Conservation (phyloP, 2,113 vertebrate genomes). For the Meriones unguiculatus region DNA sequence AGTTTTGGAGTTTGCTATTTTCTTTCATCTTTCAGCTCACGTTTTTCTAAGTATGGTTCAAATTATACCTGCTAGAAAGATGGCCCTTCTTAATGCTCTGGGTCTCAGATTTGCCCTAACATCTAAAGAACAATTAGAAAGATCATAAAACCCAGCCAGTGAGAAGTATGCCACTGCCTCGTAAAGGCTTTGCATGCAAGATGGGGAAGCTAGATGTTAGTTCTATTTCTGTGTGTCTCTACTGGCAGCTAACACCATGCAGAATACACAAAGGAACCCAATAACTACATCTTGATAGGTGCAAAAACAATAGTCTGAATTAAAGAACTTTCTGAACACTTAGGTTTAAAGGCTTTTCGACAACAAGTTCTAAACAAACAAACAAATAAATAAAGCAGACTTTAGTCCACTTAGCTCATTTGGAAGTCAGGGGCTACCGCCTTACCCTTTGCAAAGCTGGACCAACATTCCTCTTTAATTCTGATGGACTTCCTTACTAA, state of each 20-base stretch:
- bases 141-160: neutral
- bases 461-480: neutral
- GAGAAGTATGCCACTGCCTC: neutral
- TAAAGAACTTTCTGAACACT: neutral
- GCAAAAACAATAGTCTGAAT: neutral
- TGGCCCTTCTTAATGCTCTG: neutral
- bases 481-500: neutral
- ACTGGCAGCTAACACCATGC: neutral
- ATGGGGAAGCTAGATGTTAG: neutral
- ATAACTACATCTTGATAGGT: neutral
- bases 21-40: neutral
- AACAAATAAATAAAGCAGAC: neutral
- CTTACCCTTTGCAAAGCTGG: neutral
- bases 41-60: neutral
- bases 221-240: neutral
- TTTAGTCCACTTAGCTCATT: neutral
- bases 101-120: neutral
- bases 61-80: neutral
- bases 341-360: neutral
- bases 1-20: neutral
- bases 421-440: neutral
- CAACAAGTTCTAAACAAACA: neutral
- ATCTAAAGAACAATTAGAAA: neutral
- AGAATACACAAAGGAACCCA: neutral
- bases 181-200: neutral